Conservation (phyloP, 2,113 vertebrate species). For the Desmodus rotundus region DNA sequence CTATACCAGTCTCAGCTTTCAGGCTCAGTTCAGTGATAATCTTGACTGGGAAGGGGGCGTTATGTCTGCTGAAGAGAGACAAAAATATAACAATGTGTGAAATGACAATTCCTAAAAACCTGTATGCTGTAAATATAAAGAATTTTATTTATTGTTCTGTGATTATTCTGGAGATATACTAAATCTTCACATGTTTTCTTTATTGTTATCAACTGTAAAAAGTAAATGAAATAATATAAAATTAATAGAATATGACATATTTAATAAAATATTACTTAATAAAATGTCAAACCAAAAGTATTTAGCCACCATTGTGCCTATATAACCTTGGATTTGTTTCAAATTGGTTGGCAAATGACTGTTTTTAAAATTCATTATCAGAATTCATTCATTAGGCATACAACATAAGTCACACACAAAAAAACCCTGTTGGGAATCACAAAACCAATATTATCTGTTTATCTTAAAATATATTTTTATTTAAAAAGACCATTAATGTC, state of each 20-base stretch:
- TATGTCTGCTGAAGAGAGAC: not conserved
- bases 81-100: not conserved
- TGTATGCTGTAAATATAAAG: not conserved
- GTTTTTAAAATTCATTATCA: not conserved
- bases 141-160: not conserved
- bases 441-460: not conserved
- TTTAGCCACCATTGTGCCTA: not conserved
- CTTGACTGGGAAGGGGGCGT: not conserved
- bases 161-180: not conserved
- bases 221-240: not conserved
- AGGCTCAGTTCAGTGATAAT: not conserved
- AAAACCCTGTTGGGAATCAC: not conserved
- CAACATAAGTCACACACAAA: not conserved
- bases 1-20: not conserved
- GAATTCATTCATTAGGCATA: not conserved
- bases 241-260: not conserved
- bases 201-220: not conserved
- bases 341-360: not conserved
- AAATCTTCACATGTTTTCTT: not conserved
- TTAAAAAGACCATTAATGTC: not conserved
- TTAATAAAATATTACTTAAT: not conserved
- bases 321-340: not conserved
- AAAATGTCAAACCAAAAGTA: not conserved
- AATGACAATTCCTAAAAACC: not conserved
- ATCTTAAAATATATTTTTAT: not conserved